phyloP scores from a whole-genome alignment of 2,797 vertebrate species.

The Eupleurogrammus muticus region DNA sequence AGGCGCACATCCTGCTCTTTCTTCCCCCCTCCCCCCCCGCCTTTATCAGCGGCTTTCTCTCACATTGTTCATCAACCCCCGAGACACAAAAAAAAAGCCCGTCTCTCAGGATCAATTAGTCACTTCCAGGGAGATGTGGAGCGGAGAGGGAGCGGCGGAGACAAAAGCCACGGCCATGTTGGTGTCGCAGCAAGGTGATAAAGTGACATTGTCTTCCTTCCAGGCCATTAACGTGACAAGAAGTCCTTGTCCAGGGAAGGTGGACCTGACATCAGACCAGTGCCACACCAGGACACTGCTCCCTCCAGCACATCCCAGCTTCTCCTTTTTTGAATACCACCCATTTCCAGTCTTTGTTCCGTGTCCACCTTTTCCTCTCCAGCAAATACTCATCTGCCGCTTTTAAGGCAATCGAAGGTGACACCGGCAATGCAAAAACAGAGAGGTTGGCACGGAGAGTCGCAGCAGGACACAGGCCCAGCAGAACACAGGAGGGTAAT shows the following conservation, averaged over 20 bases:
- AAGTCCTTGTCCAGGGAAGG: constrained; percentile 63
- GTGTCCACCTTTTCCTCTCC: constrained; percentile 35
- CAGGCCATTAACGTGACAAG: constrained; percentile 79
- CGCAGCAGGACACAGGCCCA: constrained; percentile 65
- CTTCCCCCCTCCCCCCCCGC: constrained; percentile 7
- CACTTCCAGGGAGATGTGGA: constrained; percentile 67
- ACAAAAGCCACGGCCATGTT: constrained; percentile 70
- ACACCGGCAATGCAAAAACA: constrained; percentile 63
- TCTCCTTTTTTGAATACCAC: constrained; percentile 23
- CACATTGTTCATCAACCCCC: constrained; percentile 74
- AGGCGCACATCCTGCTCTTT: constrained; percentile 51
- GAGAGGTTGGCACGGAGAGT: constrained; percentile 58
- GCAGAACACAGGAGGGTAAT: constrained; percentile 61
- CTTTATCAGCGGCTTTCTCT: constrained; percentile 69
- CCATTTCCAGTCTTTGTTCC: constrained; percentile 23
- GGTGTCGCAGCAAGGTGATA: constrained; percentile 63
- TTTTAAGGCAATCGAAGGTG: constrained; percentile 56
- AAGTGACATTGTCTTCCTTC: constrained; percentile 74
- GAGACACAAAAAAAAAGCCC: constrained; percentile 52
- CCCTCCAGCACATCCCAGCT: not conserved
- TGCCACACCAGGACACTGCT: constrained; percentile 53
- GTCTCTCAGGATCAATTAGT: constrained; percentile 84
- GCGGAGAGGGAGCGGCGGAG: constrained; percentile 60
- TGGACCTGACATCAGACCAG: constrained; percentile 70
- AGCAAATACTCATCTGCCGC: constrained; percentile 33